Evolutionary conservation across 2,797 vertebrate species (phyloP).

Genomic region (Holocentrus rufus): DNA sequence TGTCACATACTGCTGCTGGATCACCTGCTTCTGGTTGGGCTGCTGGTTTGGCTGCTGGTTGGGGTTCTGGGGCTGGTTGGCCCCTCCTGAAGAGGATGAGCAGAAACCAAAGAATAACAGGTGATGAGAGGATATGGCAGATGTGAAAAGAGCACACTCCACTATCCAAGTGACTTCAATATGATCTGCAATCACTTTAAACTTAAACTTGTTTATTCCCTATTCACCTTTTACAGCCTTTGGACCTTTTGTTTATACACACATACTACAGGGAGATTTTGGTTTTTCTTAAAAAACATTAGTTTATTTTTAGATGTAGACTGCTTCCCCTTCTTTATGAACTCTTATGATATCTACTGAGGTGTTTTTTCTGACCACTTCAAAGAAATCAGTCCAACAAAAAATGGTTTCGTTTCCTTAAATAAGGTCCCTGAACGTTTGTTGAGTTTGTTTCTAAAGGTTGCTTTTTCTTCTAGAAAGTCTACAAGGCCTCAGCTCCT

Average conservation of each 20-base stretch:
- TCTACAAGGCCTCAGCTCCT: neutral
- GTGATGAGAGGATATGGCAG: neutral
- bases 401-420: too few species aligned
- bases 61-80: neutral
- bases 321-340: too few species aligned
- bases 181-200: neutral
- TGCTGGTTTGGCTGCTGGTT: slow-evolving; percentile 36
- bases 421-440: too few species aligned
- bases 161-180: neutral
- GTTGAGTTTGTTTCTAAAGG: too few species aligned
- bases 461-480: too few species aligned
- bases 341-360: too few species aligned
- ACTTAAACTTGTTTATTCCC: neutral
- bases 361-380: neutral
- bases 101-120: slow-evolving; percentile 3
- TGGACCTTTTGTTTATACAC: neutral
- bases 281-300: neutral
- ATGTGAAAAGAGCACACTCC: neutral
- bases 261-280: neutral
- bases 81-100: slow-evolving; percentile 28
- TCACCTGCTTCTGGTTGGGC: slow-evolving; percentile 76
- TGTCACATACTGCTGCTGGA: slow-evolving; percentile 94
- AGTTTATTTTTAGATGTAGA: neutral
- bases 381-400: neutral
- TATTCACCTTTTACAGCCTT: neutral